Percentiles rank a stretch among this genome's conserved stretches.
These are phyloP conservation scores for Pseudococcus viburni DNA, from an alignment of 2,888 invertebrate genomes.

Conservation along the genomic window DNA sequence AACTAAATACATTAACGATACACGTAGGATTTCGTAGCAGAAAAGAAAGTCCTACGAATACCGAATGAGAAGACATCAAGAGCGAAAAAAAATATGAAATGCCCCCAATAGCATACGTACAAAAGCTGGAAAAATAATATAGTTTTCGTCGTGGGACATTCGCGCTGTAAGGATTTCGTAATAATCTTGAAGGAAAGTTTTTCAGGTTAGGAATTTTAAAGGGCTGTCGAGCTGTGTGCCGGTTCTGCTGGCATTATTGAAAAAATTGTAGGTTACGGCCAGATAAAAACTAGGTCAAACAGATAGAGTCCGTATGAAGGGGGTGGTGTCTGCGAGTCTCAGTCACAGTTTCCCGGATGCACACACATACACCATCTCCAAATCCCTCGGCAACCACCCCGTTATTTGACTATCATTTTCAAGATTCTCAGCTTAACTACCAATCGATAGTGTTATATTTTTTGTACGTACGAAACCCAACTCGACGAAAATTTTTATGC, in stretches of 20 bases:
- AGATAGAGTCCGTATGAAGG: constrained; percentile 28
- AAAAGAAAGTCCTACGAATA: not conserved
- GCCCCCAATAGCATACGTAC: not conserved
- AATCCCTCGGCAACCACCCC: constrained; percentile 49
- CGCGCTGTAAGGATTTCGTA: constrained; percentile 24
- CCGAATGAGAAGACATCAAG: not conserved
- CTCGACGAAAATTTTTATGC: constrained; percentile 31
- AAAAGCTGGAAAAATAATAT: constrained; percentile 9
- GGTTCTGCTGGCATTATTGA: constrained; percentile 57
- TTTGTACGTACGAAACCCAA: not conserved
- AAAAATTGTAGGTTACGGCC: constrained; percentile 65
- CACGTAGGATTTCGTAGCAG: not conserved
- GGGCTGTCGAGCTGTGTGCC: constrained; percentile 53
- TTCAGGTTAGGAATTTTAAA: constrained; percentile 60
- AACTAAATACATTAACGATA: not conserved
- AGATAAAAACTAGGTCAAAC: constrained; percentile 64
- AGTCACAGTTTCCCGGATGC: constrained; percentile 63
- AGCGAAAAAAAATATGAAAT: not conserved
- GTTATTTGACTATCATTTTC: constrained; percentile 55
- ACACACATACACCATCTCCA: constrained; percentile 56
- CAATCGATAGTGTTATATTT: constrained; percentile 52
- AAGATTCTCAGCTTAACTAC: constrained; percentile 54
- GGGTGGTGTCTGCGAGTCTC: constrained; percentile 60
- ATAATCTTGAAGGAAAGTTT: constrained; percentile 55
- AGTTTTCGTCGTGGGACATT: constrained; percentile 37